Conservation (phyloP, 2,888 invertebrate species). For the Phyllotreta cruciferae region DNA sequence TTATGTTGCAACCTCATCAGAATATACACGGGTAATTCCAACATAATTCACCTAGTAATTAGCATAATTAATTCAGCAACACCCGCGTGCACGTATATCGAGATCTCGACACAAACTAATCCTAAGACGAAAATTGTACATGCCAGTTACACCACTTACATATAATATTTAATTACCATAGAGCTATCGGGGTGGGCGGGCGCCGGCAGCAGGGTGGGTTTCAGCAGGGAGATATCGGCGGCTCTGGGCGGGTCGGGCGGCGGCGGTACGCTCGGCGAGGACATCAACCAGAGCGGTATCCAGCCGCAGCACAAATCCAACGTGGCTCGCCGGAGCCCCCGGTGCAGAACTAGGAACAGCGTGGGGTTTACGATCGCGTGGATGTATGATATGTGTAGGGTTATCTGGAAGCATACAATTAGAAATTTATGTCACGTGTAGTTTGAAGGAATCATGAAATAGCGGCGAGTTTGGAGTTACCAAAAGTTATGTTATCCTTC, state of each 20-base stretch:
- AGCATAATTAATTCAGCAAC: too few species aligned
- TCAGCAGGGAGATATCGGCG: slow-evolving; percentile 66
- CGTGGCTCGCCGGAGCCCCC: slow-evolving; percentile 75
- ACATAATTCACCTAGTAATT: too few species aligned
- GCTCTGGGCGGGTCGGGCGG: slow-evolving; percentile 69
- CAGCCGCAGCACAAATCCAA: slow-evolving; percentile 77
- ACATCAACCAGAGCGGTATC: slow-evolving; percentile 57
- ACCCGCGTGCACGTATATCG: too few species aligned
- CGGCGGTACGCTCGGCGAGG: slow-evolving; percentile 63
- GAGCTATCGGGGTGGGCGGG: slow-evolving; percentile 62
- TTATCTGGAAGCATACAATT: slow-evolving; percentile 70
- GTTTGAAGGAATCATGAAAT: neutral
- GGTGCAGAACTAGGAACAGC: slow-evolving; percentile 79
- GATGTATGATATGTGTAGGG: slow-evolving; percentile 85
- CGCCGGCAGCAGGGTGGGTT: slow-evolving; percentile 66
- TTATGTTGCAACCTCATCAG: too few species aligned
- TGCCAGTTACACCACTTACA: slow-evolving; percentile 61
- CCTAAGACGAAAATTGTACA: slow-evolving; percentile 36
- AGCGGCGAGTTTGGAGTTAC: too few species aligned
- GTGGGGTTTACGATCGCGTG: slow-evolving; percentile 87
- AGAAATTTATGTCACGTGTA: neutral
- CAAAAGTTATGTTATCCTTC: too few species aligned
- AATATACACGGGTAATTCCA: too few species aligned
- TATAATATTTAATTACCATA: slow-evolving; percentile 65
- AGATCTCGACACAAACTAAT: too few species aligned